Percentiles rank a stretch among this genome's conserved stretches.
These are phyloP conservation scores for Heliconius eleuchia DNA, from an alignment of 1,140 invertebrate species.

Conservation along the genomic window DNA sequence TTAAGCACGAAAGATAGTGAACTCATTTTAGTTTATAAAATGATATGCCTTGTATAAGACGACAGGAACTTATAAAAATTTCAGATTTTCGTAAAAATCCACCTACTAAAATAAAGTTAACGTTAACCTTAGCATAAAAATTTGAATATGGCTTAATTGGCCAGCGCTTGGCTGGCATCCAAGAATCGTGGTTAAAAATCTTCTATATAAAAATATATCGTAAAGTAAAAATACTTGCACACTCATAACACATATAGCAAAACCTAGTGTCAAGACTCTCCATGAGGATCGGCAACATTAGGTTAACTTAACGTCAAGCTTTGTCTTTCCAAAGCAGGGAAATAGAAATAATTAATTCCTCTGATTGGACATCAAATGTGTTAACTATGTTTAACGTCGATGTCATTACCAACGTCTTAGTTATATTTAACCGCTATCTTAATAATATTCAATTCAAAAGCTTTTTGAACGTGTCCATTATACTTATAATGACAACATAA, in stretches of 20 bases:
- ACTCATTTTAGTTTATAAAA: neutral
- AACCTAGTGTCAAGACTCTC: too few species aligned
- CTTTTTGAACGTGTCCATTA: neutral
- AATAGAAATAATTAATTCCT: too few species aligned
- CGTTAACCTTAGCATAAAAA: neutral
- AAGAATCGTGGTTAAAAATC: neutral
- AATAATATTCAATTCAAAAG: neutral
- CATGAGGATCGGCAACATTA: too few species aligned
- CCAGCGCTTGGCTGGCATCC: neutral
- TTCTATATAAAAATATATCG: neutral
- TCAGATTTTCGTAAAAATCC: neutral
- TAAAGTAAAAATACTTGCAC: too few species aligned
- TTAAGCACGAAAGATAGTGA: neutral
- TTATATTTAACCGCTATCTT: too few species aligned
- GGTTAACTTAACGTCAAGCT: too few species aligned
- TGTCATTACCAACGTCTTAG: too few species aligned
- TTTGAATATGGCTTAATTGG: neutral
- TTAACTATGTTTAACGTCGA: too few species aligned
- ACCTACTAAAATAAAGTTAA: neutral
- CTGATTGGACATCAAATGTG: too few species aligned
- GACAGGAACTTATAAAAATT: neutral
- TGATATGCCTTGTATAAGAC: neutral
- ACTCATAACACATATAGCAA: too few species aligned
- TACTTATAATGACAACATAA: slow-evolving; percentile 8
- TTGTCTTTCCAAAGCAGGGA: too few species aligned